Evolutionary conservation across 2,797 vertebrate species (phyloP), one percentile per base, ranked within the genome.

Genomic region (Siniperca obscura): DNA sequence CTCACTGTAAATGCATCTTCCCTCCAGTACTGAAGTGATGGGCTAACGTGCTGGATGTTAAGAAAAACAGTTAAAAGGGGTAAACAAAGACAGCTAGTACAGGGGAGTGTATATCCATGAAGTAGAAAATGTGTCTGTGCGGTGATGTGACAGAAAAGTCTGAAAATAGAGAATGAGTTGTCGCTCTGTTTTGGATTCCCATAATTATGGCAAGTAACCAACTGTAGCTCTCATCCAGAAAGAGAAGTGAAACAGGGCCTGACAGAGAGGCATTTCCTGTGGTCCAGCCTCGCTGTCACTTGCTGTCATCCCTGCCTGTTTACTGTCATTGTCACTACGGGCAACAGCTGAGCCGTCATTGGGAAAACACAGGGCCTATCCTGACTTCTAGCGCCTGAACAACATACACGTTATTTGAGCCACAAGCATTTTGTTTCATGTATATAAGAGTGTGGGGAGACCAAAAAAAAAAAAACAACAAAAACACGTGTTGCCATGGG

Each of bases 211-310:
- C 8, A 25, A 2, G 9, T 64, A 68, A 82, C 76, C 55, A 87
- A 40, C 65, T 2, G 7, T 52, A 64, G 64, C 62, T 89, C 77
- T 83, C 78, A 56, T 73, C 59, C 74, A 87, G 62, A 95, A 94
- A 89, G 87, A 87, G 95, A 96, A 96, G 92, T 93, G 95, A 96
- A 95, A 96, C 78, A 81, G 38, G 69, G 16, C 85, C 78, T 88
- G 92, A 89, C 76, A 84, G 16, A 74, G 70, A 93, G 85, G 83
- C 65, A 87, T 92, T 95, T 95, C 93, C 93, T 95, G 80, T 61
- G 52, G 87, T 84, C 78, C 30, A 42, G 8, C 11, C 42, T 66
- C 10, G n/a, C 75, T 84, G 87, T 91, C 77, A 85, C 71, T 93
- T 86, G 85, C 78, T 90, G 92, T 93, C 86, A 90, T 79, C 36